Conservation (phyloP, 2,113 vertebrate species). For the Lophochroa leadbeateri region DNA sequence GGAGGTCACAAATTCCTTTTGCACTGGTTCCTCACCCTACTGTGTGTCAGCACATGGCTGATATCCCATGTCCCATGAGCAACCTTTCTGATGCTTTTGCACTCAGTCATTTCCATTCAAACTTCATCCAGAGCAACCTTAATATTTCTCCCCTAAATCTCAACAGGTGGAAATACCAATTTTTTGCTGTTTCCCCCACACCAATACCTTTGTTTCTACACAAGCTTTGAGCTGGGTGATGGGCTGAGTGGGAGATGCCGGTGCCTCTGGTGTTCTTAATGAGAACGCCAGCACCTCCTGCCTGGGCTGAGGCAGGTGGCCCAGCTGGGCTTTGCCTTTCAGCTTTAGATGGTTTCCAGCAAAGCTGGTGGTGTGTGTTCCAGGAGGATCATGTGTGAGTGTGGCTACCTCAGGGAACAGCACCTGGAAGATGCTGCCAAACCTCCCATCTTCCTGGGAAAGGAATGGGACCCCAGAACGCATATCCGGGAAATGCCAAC, state of each 20-base stretch:
- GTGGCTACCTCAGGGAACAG: conserved; percentile 80
- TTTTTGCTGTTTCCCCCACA: neutral
- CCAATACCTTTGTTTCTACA: neutral
- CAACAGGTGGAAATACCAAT: fast-evolving
- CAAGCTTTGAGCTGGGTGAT: neutral
- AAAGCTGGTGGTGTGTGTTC: neutral
- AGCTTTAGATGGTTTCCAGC: neutral
- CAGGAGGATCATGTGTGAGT: conserved; percentile 82
- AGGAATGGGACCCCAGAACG: conserved; percentile 79
- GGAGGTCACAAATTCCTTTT: neutral
- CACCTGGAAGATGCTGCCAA: conserved; percentile 82
- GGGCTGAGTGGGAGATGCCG: neutral
- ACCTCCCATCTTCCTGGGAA: conserved; percentile 70
- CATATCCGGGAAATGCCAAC: conserved; percentile 85
- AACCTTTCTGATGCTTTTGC: neutral
- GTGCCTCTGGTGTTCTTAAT: fast-evolving
- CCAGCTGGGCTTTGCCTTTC: neutral
- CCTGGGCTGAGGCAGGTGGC: neutral
- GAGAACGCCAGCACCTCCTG: neutral
- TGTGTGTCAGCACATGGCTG: neutral
- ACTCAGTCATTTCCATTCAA: neutral
- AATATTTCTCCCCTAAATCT: neutral
- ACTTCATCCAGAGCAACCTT: neutral
- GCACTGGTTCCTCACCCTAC: neutral
- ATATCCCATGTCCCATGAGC: neutral